These are phyloP conservation scores for Hymenopus coronatus DNA, from an alignment of 2,888 invertebrate species.

Conservation along the genomic window DNA sequence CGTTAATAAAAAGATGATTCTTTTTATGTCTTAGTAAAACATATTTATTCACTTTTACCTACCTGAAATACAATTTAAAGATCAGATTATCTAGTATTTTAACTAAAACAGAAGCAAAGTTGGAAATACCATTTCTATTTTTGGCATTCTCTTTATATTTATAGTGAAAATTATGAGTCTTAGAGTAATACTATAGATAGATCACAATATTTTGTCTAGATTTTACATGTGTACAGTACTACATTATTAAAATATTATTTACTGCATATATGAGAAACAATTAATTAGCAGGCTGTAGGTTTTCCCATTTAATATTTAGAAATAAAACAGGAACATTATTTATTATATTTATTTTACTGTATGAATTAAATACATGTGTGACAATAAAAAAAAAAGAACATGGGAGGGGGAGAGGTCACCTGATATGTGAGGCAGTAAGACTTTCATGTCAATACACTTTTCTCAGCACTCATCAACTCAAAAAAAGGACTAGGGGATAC, in stretches of 20 bases:
- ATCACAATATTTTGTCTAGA: neutral
- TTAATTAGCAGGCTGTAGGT: neutral
- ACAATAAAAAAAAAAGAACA: neutral
- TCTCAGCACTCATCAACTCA: too few species aligned
- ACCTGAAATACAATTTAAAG: too few species aligned
- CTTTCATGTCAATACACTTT: neutral
- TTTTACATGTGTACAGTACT: neutral
- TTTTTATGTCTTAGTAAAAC: too few species aligned
- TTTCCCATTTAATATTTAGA: neutral
- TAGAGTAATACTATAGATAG: too few species aligned
- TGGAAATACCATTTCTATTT: too few species aligned
- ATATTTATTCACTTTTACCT: too few species aligned
- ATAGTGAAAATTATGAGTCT: too few species aligned
- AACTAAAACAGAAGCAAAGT: too few species aligned
- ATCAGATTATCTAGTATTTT: too few species aligned
- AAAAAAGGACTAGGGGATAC: too few species aligned
- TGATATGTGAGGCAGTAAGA: neutral
- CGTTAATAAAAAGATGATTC: too few species aligned
- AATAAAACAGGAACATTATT: neutral
- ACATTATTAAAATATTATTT: neutral
- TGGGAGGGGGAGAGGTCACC: neutral
- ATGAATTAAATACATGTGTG: conserved; percentile 9
- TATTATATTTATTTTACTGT: conserved; percentile 9
- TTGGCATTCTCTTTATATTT: too few species aligned
- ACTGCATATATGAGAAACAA: neutral